These are phyloP conservation scores for Bothrops alternatus DNA, from an alignment of 2,797 vertebrate species.

Conservation along the genomic window DNA sequence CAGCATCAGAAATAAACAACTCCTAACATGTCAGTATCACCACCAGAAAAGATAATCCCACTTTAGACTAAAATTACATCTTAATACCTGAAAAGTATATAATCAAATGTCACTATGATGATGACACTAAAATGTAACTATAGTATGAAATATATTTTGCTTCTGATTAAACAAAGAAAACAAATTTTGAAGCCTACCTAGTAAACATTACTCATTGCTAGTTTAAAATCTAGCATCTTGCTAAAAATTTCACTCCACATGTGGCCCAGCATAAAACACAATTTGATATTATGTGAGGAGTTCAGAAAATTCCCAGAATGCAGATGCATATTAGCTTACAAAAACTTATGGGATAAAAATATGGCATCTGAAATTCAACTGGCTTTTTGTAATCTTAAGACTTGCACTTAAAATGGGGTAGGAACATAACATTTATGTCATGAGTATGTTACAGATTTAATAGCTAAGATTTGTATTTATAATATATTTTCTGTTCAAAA, in stretches of 20 bases:
- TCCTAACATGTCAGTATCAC: not conserved
- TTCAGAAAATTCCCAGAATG: constrained; percentile 14
- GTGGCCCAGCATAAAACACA: constrained; percentile 35
- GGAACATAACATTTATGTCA: constrained; percentile 4
- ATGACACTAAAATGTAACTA: constrained; percentile 20
- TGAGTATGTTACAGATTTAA: not conserved
- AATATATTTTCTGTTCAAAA: constrained; percentile 1
- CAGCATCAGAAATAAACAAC: not conserved
- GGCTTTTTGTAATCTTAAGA: not conserved
- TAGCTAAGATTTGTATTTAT: not conserved
- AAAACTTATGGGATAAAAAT: constrained; percentile 31
- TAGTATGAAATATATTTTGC: constrained; percentile 13
- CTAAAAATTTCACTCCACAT: not conserved
- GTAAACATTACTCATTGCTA: constrained; percentile 52
- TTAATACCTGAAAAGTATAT: constrained; percentile 38
- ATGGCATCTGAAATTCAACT: not conserved
- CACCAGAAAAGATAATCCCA: not conserved
- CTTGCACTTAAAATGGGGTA: not conserved
- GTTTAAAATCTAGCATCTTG: constrained; percentile 39
- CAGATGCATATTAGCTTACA: constrained; percentile 27
- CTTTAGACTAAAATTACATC: constrained; percentile 38
- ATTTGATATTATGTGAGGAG: constrained; percentile 24
- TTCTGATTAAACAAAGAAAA: constrained; percentile 53
- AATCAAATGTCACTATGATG: constrained; percentile 33
- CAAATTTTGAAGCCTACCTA: constrained; percentile 37